phyloP scores from a whole-genome alignment of 2,888 invertebrate species.

The Coelinius sp. region DNA sequence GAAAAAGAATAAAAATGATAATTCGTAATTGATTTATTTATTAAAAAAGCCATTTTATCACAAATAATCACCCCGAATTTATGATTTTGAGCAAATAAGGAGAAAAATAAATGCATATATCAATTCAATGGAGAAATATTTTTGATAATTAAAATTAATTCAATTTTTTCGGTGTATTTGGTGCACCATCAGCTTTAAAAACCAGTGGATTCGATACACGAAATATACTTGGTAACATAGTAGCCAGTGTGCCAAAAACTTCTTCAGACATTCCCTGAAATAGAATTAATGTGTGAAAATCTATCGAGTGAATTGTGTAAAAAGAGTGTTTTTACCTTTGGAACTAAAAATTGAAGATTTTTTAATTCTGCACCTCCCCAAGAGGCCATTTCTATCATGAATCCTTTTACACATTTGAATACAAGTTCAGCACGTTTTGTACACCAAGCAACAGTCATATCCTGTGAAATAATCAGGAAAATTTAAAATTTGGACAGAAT shows the following conservation, averaged over 20 bases:
- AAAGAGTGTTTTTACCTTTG: slow-evolving; percentile 74
- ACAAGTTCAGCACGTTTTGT: slow-evolving; percentile 95
- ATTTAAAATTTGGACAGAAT: slow-evolving; percentile 25
- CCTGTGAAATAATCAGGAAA: slow-evolving; percentile 71
- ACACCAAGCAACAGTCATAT: slow-evolving; percentile 98
- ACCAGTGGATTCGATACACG: slow-evolving; percentile 94
- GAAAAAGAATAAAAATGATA: background rate
- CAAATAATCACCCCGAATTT: background rate
- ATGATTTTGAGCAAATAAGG: slow-evolving; percentile 15
- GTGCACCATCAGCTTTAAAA: slow-evolving; percentile 74
- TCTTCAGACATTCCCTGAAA: slow-evolving; percentile 84
- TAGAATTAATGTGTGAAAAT: slow-evolving; percentile 40
- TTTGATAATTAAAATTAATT: background rate
- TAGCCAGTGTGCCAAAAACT: slow-evolving; percentile 84
- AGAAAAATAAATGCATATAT: slow-evolving; percentile 17
- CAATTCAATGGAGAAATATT: background rate
- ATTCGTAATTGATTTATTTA: background rate
- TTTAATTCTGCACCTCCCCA: slow-evolving; percentile 92
- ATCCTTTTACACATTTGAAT: slow-evolving; percentile 99
- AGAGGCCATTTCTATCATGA: slow-evolving; percentile 98
- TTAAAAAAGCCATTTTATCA: slow-evolving; percentile 11
- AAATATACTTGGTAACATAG: slow-evolving; percentile 94
- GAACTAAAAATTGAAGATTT: slow-evolving; percentile 89
- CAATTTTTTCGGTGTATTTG: slow-evolving; percentile 68
- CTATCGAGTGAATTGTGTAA: background rate